phyloP scores from a whole-genome alignment of 2,888 invertebrate genomes.

The Elysia crispata region DNA sequence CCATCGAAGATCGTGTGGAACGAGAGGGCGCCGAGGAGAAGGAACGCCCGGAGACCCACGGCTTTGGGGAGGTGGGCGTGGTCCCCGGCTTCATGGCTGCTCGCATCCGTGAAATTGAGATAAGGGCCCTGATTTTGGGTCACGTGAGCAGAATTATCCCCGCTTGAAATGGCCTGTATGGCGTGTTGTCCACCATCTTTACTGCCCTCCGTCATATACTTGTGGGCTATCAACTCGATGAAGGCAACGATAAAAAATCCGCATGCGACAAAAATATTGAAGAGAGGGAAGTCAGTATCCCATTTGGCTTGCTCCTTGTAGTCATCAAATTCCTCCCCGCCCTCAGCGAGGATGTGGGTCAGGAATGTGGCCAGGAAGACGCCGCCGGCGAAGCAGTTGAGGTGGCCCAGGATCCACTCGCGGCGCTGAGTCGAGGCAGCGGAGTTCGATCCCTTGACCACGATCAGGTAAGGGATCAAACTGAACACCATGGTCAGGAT shows the following conservation, averaged over 20 bases:
- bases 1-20: conserved; percentile 82
- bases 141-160: no score
- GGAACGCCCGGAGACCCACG: conserved; percentile 71
- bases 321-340: conserved; percentile 61
- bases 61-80: not conserved
- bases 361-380: conserved; percentile 75
- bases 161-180: no score
- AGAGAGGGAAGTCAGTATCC: conserved; percentile 64
- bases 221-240: conserved; percentile 56
- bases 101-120: no score
- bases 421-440: not conserved
- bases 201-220: no score
- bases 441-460: conserved; percentile 14
- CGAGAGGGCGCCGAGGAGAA: conserved; percentile 80
- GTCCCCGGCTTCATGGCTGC: no score
- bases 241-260: conserved; percentile 73
- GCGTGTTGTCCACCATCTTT: no score
- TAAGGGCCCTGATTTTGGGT: no score
- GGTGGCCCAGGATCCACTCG: conserved; percentile 35
- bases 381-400: conserved; percentile 72
- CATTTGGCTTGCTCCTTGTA: conserved; percentile 56
- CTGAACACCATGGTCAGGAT: conserved; percentile 41
- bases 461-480: conserved; percentile 45
- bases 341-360: conserved; percentile 71
- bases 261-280: conserved; percentile 68